phyloP scores from a whole-genome alignment of 2,113 vertebrate species.

The Ellobius talpinus region DNA sequence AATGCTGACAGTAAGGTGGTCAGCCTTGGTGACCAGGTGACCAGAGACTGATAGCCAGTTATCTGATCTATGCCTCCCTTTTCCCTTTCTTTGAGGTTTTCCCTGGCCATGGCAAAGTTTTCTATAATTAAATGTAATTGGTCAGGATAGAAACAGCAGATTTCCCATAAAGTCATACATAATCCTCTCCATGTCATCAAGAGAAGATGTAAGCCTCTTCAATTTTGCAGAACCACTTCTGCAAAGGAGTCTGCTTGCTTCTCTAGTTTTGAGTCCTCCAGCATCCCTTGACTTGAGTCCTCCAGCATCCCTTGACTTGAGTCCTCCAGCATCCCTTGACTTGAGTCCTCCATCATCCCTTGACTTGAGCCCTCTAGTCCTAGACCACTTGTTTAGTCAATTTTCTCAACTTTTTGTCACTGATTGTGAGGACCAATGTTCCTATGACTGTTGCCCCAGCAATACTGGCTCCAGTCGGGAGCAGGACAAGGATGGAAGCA shows the following conservation, averaged over 20 bases:
- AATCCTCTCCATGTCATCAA: background rate
- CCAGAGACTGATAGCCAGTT: background rate
- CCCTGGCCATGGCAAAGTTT: background rate
- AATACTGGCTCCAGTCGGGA: background rate
- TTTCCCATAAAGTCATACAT: background rate
- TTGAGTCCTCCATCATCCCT: background rate
- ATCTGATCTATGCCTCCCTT: background rate
- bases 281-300: no score
- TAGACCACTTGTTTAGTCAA: background rate
- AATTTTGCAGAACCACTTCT: background rate
- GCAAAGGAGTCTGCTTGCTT: background rate
- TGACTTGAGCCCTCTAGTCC: no score
- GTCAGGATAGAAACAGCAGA: background rate
- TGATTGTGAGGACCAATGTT: background rate
- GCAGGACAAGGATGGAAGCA: no score
- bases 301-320: no score
- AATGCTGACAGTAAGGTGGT: background rate
- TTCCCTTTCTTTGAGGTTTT: background rate
- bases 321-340: no score
- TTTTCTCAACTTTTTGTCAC: background rate
- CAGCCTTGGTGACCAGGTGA: background rate
- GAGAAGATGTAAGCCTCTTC: background rate
- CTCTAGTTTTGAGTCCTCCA: no score
- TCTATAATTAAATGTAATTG: background rate
- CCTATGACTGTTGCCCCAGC: background rate